A percentile compares a stretch with the other conserved stretches of the same genome.
Evolutionary conservation across 2,113 vertebrate genomes (phyloP).

Genomic region (Hippolais icterina): DNA sequence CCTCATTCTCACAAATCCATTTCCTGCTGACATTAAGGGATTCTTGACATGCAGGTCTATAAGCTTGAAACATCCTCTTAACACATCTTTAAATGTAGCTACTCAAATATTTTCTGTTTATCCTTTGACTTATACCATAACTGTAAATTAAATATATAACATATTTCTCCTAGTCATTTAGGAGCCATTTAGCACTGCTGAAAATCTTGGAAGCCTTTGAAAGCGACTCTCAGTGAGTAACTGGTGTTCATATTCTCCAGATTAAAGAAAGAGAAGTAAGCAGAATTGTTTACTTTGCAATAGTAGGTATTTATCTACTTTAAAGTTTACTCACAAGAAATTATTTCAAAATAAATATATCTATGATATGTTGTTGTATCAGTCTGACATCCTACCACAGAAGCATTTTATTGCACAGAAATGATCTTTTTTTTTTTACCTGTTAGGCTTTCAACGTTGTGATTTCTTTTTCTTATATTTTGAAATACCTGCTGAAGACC

Average conservation of each 20-base stretch:
- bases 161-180: not conserved
- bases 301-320: not conserved
- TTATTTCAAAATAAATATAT: not conserved
- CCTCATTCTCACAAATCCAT: fast-evolving
- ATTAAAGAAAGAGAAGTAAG: not conserved
- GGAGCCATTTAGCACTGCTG: not conserved
- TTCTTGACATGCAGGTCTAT: not conserved
- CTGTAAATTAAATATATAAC: not conserved
- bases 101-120: not conserved
- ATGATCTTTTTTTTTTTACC: not conserved
- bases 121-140: not conserved
- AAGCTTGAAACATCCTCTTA: not conserved
- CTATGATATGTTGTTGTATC: not conserved
- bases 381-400: not conserved
- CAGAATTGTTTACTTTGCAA: not conserved
- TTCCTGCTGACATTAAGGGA: not conserved
- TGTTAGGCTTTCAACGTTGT: fast-evolving
- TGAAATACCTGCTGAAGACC: not conserved
- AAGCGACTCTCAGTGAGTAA: fast-evolving
- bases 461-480: not conserved
- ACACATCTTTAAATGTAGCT: not conserved
- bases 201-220: not conserved
- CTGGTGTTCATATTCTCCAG: not conserved
- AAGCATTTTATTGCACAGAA: not conserved
- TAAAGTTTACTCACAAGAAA: not conserved